Percentiles rank a stretch among this genome's conserved stretches.
phyloP scores from a whole-genome alignment of 2,797 vertebrate species.

The Nyctalus aviator region DNA sequence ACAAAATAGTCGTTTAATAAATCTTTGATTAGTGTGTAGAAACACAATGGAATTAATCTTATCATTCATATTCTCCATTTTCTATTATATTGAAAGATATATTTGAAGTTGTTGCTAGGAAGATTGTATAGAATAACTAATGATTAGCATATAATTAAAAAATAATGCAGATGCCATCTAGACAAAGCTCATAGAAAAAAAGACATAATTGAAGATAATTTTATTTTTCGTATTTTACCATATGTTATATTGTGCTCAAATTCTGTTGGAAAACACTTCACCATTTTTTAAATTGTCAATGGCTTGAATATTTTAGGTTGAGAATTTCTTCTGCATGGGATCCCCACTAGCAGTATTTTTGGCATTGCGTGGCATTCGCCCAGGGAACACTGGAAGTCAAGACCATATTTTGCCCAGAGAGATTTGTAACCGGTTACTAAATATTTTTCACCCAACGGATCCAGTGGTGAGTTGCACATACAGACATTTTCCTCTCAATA shows the following conservation, averaged over 20 bases:
- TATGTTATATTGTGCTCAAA: neutral
- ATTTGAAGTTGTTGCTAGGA: constrained; percentile 11
- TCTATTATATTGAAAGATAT: constrained; percentile 30
- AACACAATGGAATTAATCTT: neutral
- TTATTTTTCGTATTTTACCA: constrained; percentile 41
- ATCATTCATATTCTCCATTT: neutral
- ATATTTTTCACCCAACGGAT: constrained; percentile 99
- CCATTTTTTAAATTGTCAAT: constrained; percentile 23
- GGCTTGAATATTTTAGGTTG: constrained; percentile 91
- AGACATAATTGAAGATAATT: constrained; percentile 24
- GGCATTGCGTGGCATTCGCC: constrained; percentile 96
- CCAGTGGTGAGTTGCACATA: constrained; percentile 94
- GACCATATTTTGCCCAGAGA: constrained; percentile 97
- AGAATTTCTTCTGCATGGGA: constrained; percentile 99
- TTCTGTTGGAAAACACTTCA: neutral
- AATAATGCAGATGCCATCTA: neutral
- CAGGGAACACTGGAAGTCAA: constrained; percentile 94
- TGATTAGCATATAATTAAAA: constrained; percentile 39
- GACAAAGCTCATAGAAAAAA: constrained; percentile 29
- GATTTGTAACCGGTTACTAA: constrained; percentile 95
- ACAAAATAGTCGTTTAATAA: neutral
- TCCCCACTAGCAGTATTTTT: constrained; percentile 98
- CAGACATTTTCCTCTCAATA: constrained; percentile 13
- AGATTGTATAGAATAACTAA: constrained; percentile 15
- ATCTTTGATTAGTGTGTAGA: neutral